Evolutionary conservation across 2,888 invertebrate genomes (phyloP), one percentile per base, ranked within the genome.

Genomic region (Oxyteleia sp.): DNA sequence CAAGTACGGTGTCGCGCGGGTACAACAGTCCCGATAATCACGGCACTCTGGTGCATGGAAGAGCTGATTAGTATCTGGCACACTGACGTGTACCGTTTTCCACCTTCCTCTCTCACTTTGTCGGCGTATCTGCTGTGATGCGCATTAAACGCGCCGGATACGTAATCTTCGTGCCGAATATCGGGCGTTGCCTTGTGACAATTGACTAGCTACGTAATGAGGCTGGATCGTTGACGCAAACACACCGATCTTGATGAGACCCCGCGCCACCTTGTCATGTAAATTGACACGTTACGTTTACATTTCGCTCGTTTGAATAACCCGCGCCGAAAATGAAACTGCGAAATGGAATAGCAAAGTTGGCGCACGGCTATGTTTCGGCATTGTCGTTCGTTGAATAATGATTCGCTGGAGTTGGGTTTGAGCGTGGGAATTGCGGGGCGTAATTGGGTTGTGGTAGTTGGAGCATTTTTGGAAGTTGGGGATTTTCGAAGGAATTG

Each of bases 21-120:
- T 79, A 74, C 78, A 63, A 20, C 74, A 61, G 20, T 55, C 29
- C 53, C 84, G 84, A 75, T 81, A 85, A 85, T 85, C 80, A 75
- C 68, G 43, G 53, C 79, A 59, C 63, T 51, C 59, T 23, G 35
- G n/a, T 47, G 69, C 71, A 66, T 51, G 64, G 59, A 35, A 23
- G 59, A 66, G 47, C 69, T 71, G 84, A 76, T 74, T 75, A 64
- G 72, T 76, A 82, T 78, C 72, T 71, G 72, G 59, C 82, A 47
- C 53, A 35, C 26, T 61, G 66, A 64, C 55, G 57, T 61, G 66
- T 51, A 51, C 49, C 74, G 47, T 72, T 61, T 38, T 26, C 51
- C 61, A 32, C 72, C 61, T 72, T 20, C 53, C 63, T 32, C 53
- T 38, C 64, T 20, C 64, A 55, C 75, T 64, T 63, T 53, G 53